Conservation (phyloP, 1,140 invertebrate genomes). For the Diorhabda sublineata region DNA sequence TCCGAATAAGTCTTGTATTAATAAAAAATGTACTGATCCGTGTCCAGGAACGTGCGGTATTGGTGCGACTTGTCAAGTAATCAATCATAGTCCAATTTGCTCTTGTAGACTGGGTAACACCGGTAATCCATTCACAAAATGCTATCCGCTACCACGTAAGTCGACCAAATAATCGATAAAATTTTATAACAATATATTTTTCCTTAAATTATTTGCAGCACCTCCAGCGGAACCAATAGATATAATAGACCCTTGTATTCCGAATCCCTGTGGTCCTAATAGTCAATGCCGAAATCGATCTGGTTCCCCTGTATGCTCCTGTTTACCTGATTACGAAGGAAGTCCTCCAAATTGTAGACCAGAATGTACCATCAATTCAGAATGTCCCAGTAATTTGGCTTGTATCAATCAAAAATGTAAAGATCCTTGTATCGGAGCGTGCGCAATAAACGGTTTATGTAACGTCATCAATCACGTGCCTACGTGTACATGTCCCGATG, state of each 20-base stretch:
- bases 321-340: slow-evolving; percentile 62
- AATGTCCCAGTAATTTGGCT: slow-evolving; percentile 66
- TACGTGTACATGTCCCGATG: slow-evolving; percentile 62
- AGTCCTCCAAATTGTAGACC: slow-evolving; percentile 67
- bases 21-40: slow-evolving; percentile 71
- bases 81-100: slow-evolving; percentile 61
- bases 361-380: slow-evolving; percentile 67
- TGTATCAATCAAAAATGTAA: slow-evolving; percentile 69
- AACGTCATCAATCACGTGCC: slow-evolving; percentile 73
- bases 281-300: slow-evolving; percentile 64
- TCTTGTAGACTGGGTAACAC: slow-evolving; percentile 51
- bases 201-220: neutral
- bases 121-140: slow-evolving; percentile 56
- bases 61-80: slow-evolving; percentile 68
- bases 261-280: slow-evolving; percentile 78
- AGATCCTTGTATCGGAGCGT: slow-evolving; percentile 71
- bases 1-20: slow-evolving; percentile 65
- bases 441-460: slow-evolving; percentile 65
- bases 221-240: slow-evolving; percentile 32
- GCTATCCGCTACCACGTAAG: slow-evolving; percentile 56
- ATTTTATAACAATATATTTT: neutral
- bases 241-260: slow-evolving; percentile 63
- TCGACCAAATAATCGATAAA: slow-evolving; percentile 14
- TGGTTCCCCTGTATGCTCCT: slow-evolving; percentile 61
- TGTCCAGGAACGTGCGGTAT: slow-evolving; percentile 71